Base-by-base conservation (phyloP, 1,140 invertebrate genomes). In the Aradophagus sp. region DNA sequence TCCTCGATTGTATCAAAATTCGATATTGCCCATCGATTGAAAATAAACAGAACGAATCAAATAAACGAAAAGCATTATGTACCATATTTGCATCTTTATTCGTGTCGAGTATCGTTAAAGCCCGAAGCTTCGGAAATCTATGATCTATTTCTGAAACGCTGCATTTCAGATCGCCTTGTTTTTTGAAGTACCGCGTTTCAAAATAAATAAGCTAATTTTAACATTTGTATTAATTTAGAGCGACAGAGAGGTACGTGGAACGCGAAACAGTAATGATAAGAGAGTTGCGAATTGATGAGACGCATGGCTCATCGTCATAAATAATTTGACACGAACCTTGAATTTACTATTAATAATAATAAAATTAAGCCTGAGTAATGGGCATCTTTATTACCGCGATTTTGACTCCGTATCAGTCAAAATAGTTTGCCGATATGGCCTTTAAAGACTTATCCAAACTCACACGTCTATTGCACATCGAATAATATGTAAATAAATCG, bases 141-240 rank as follows among this genome's bases (percentile, higher is more conserved):
- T 52, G 47, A 55, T 55, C 50, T 55, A 55, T 55, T 55, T 55
- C 11, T 34, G 29, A 42, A 42, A 8, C 38, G 23, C n/a, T 26
- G 12, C 19, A 42, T 42, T 55, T 23, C 29, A 8, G 20, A 42
- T 55, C 27, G 26, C 15, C 27, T 55, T 42, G 38, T 55, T 55
- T 55, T 42, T 55, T 42, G 38, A 42, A 42, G 50, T 42, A 14
- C 38, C 19, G 19, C 50, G 13, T 38, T 55, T 55, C 19, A 55
- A 55, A 55, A 55, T 55, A 55, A 55, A 55, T 55, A 42, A 20
- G 36, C 29, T 55, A 55, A 55, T 55, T 55, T 55, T 55, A 55
- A 42, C 50, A 8, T 23, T 42, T 26, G 12, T 10, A 42, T 42
- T 55, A 42, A 55, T 55, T 32, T 13, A 14, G 13, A 42, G 35